Conservation (phyloP, 1,140 invertebrate genomes). For the Venustaconcha ellipsiformis region DNA sequence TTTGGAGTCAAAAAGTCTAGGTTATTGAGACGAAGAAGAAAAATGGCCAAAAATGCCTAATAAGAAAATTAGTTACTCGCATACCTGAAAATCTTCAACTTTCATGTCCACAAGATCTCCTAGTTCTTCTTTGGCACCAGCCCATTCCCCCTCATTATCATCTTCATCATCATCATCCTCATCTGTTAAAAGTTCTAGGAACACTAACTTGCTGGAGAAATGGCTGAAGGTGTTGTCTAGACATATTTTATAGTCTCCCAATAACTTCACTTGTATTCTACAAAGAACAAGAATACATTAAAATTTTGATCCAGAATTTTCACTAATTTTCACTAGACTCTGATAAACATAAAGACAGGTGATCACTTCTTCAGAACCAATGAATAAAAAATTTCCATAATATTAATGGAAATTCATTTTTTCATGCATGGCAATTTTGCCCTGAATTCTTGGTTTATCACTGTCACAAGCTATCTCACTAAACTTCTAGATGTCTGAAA, state of each 20-base stretch:
- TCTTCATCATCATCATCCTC: constrained; percentile 75
- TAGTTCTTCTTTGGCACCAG: constrained; percentile 74
- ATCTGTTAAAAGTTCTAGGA: constrained; percentile 83
- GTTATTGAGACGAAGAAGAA: no score
- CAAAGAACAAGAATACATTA: constrained; percentile 33
- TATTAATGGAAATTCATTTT: no score
- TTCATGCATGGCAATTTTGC: no score
- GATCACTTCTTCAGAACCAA: no score
- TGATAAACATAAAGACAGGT: no score
- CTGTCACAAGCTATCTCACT: no score
- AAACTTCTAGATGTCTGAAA: no score
- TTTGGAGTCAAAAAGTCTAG: no score
- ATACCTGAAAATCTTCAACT: constrained; percentile 76
- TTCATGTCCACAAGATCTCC: constrained; percentile 74
- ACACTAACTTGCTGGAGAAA: constrained; percentile 83
- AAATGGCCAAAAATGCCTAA: neutral
- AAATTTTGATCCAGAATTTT: no score
- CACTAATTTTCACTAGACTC: no score
- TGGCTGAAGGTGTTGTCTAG: constrained; percentile 87
- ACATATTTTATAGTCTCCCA: constrained; percentile 83
- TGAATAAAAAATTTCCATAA: no score
- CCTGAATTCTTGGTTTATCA: no score
- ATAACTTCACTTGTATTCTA: constrained; percentile 66
- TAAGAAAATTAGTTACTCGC: constrained; percentile 5
- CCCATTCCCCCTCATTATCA: constrained; percentile 74